Base-by-base conservation (phyloP, 2,113 vertebrate species). In the Hiodon tergisus region DNA sequence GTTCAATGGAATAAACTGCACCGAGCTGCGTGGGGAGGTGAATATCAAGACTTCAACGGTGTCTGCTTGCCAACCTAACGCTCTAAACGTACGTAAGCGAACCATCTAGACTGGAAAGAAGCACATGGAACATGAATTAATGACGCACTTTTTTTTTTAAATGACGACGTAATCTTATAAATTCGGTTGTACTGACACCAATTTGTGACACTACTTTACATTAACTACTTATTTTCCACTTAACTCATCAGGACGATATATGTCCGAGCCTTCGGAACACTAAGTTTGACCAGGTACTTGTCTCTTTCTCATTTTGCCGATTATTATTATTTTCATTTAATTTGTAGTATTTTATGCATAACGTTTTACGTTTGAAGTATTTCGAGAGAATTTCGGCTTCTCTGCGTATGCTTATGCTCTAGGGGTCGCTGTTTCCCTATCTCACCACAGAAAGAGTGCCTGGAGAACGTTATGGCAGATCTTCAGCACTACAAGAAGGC, bases 221-320 rank as follows among this genome's bases (percentile, higher is more conserved):
- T 7, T 46, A 10, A 48, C 10, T 9, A 67, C 13, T 67, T 47
- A 9, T 57, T 75, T 5, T 77, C 69, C 65, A 0, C 65, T 62
- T 68, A 4, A 60, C 47, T 14, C 58, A 16, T 31, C 83, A 95
- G 94, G 76, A 62, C 73, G 78, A 78, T 57, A 81, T 69, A 14
- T 95, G 94, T 73, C 80, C 85, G 2, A 58, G 10, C 6, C 62
- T 55, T 6, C 70, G 69, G 50, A 81, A 7, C 63, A 52, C 84
- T n/a, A 67, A 73, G 67, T 85, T 93, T 46, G 71, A 92, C 75
- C 14, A 62, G 89, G 94, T 95, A 85, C 75, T 75, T 14, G 5
- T 73, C 14, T 46, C n/a, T 31, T 11, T 5, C 3, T 17, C 51
- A 53, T 4, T 69, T 69, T 53, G 4, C 47, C 6, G 14, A 68